These are phyloP conservation scores for Eutolmus rufibarbis DNA, from an alignment of 2,888 invertebrate genomes.

Conservation along the genomic window DNA sequence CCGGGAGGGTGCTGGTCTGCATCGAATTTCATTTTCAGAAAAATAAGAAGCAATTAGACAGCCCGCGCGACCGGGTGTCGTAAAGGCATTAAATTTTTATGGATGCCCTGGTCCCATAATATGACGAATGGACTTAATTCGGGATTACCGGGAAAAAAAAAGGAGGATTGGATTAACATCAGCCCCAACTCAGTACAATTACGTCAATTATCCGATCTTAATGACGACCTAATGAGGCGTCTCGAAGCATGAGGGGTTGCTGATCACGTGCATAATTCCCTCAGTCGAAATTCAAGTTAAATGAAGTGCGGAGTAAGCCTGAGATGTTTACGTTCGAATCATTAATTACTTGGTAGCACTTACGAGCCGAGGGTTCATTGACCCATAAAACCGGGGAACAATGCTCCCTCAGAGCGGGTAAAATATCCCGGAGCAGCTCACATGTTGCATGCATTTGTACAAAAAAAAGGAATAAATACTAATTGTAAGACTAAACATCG, in stretches of 20 bases:
- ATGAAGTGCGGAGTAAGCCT: not conserved
- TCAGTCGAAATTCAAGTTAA: not conserved
- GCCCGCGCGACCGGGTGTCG: not conserved
- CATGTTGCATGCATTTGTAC: not conserved
- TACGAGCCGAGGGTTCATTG: not conserved
- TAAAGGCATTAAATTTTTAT: conserved; percentile 4
- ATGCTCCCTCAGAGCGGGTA: not conserved
- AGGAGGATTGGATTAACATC: not conserved
- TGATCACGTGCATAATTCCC: not conserved
- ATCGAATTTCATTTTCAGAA: not conserved
- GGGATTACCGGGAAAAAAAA: not conserved
- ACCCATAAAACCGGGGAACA: not conserved
- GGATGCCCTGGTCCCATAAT: not conserved
- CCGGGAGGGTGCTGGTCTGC: not conserved
- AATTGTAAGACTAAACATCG: not conserved
- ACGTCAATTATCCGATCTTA: not conserved
- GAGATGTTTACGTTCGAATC: not conserved
- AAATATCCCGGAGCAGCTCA: not conserved
- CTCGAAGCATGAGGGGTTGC: not conserved
- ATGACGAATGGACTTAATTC: conserved; percentile 5
- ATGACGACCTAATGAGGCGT: not conserved
- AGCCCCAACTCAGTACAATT: not conserved
- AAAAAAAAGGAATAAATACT: not conserved
- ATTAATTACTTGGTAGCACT: not conserved
- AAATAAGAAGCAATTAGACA: not conserved